phyloP scores from a whole-genome alignment of 2,113 vertebrate genomes.

The Anarrhichthys ocellatus region DNA sequence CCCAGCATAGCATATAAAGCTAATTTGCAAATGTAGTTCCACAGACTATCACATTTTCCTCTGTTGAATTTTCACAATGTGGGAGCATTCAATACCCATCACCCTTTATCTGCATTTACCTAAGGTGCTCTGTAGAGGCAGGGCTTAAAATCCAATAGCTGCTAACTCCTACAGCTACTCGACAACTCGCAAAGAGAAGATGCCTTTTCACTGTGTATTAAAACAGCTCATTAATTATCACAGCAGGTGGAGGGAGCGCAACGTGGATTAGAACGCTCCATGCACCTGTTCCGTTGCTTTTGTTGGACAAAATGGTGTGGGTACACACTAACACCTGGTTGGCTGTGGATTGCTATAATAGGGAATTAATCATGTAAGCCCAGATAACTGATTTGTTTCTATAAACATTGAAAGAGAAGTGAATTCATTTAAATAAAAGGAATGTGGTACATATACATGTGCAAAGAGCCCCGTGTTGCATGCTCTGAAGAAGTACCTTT shows the following conservation, averaged over 20 bases:
- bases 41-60: constrained; percentile 16
- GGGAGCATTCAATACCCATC: constrained; percentile 17
- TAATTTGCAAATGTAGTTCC: constrained; percentile 1
- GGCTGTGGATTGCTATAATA: constrained; percentile 28
- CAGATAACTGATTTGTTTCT: constrained; percentile 50
- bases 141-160: constrained; percentile 47
- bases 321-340: constrained; percentile 69
- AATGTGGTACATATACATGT: constrained; percentile 34
- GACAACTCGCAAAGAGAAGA: constrained; percentile 38
- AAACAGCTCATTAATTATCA: constrained; percentile 77
- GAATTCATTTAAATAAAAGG: constrained; percentile 36
- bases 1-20: background rate
- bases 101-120: constrained; percentile 26
- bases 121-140: constrained; percentile 25
- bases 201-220: constrained; percentile 50
- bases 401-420: constrained; percentile 41
- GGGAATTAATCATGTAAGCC: constrained; percentile 40
- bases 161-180: constrained; percentile 37
- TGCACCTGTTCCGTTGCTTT: constrained; percentile 70
- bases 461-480: background rate
- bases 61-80: background rate
- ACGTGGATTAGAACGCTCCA: constrained; percentile 59
- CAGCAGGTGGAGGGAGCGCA: constrained; percentile 72
- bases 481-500: background rate
- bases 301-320: constrained; percentile 64